Conservation (phyloP, 2,113 vertebrate genomes). For the Loxodonta africana region DNA sequence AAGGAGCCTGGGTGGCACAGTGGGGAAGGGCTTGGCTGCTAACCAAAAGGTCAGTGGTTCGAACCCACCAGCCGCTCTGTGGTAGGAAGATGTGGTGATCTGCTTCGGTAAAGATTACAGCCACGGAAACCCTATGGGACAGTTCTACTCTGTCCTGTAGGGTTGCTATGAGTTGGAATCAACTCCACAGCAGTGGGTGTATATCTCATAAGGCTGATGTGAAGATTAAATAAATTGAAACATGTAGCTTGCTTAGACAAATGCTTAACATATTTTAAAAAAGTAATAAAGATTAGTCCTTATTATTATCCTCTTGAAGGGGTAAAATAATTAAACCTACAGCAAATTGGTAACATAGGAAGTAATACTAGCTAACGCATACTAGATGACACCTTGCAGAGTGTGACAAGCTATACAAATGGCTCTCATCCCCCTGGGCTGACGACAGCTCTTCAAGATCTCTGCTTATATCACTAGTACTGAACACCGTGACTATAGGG, state of each 20-base stretch:
- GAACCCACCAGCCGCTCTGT: background rate
- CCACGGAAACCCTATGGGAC: too few relatives aligned
- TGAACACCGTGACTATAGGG: background rate
- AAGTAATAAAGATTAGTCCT: background rate
- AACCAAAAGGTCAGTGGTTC: background rate
- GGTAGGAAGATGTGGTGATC: too few relatives aligned
- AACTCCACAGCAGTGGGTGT: background rate
- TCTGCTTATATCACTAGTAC: rapidly evolving
- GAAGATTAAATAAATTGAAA: background rate
- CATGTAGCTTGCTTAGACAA: background rate
- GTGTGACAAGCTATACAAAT: rapidly evolving
- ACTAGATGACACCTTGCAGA: background rate
- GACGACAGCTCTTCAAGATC: background rate
- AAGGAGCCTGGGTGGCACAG: background rate
- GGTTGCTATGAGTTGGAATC: background rate
- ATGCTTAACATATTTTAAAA: background rate
- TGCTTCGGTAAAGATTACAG: too few relatives aligned
- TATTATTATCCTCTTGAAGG: background rate
- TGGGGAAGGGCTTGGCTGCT: background rate
- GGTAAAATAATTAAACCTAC: background rate
- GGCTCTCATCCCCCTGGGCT: rapidly evolving
- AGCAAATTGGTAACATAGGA: background rate
- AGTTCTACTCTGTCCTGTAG: too few relatives aligned
- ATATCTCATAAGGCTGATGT: background rate
- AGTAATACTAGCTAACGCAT: background rate